A percentile compares a stretch with the other conserved stretches of the same genome.
phyloP scores from a whole-genome alignment of 2,888 invertebrate species.

The Hipparchia sbordonii region DNA sequence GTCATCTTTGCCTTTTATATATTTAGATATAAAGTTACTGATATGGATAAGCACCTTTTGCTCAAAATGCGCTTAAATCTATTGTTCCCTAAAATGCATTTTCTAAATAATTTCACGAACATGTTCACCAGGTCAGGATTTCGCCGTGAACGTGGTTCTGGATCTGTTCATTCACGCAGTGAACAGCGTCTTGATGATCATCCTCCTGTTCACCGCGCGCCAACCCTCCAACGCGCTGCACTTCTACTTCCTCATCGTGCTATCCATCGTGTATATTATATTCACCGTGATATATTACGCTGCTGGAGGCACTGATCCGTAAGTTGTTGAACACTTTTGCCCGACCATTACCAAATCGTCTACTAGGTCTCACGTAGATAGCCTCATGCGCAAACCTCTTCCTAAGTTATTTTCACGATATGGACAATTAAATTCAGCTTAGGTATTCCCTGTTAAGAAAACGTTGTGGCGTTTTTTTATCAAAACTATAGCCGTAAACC shows the following conservation, averaged over 20 bases:
- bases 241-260: constrained; percentile 84
- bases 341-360: too few relatives aligned
- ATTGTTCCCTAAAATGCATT: not conserved
- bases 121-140: constrained; percentile 43
- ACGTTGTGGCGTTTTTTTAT: too few relatives aligned
- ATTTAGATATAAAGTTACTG: too few relatives aligned
- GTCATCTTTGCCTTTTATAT: too few relatives aligned
- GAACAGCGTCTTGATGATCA: constrained; percentile 88
- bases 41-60: too few relatives aligned
- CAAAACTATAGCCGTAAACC: too few relatives aligned
- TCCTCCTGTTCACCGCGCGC: constrained; percentile 87
- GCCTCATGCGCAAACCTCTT: too few relatives aligned
- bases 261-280: constrained; percentile 85
- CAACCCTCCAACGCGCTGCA: constrained; percentile 85
- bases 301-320: constrained; percentile 88
- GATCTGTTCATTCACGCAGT: constrained; percentile 78
- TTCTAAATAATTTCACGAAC: not conserved
- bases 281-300: constrained; percentile 88
- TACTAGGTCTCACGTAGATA: too few relatives aligned
- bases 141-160: constrained; percentile 52
- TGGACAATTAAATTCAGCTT: too few relatives aligned
- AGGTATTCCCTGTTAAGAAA: too few relatives aligned
- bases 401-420: too few relatives aligned
- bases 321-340: constrained; percentile 49
- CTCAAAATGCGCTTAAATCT: not conserved